Conservation (phyloP, 2,113 vertebrate genomes). For the Anoplopoma fimbria region DNA sequence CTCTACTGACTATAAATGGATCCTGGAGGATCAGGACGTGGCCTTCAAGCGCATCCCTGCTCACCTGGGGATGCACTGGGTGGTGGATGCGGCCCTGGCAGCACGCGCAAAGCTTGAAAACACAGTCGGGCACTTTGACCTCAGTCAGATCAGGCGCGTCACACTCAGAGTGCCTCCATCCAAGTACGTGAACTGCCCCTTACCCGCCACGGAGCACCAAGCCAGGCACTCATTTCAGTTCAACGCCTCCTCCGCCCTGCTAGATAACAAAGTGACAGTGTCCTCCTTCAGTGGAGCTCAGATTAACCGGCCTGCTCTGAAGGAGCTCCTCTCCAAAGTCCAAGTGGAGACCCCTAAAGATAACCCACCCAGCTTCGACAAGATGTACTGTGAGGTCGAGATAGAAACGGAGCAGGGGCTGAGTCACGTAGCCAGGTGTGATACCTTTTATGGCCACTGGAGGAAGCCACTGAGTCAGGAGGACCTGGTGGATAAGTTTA, state of each 20-base stretch:
- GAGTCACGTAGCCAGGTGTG: conserved; percentile 64
- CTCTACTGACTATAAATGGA: conserved; percentile 83
- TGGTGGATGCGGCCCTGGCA: conserved; percentile 87
- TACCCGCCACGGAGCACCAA: conserved; percentile 89
- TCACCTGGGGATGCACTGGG: conserved; percentile 94
- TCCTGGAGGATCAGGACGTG: conserved; percentile 91
- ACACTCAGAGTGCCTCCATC: conserved; percentile 88
- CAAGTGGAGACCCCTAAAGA: conserved; percentile 85
- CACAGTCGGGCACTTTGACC: conserved; percentile 58
- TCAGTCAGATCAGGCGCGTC: conserved; percentile 79
- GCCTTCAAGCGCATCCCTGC: conserved; percentile 93
- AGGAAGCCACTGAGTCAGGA: conserved; percentile 89
- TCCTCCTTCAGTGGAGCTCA: conserved; percentile 82
- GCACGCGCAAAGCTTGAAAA: conserved; percentile 81
- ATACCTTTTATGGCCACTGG: conserved; percentile 96
- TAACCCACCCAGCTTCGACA: conserved; percentile 91
- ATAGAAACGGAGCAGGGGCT: conserved; percentile 75
- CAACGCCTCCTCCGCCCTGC: conserved; percentile 86
- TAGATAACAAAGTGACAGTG: conserved; percentile 84
- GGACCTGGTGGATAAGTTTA: conserved; percentile 90
- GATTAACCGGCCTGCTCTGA: conserved; percentile 78
- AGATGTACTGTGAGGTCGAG: conserved; percentile 87
- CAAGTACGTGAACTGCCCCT: conserved; percentile 88
- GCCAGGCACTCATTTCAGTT: conserved; percentile 96
- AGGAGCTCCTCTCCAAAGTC: conserved; percentile 84